These are phyloP conservation scores for Caenorhabditis tropicalis DNA, from an alignment of 1,140 invertebrate genomes.

Conservation along the genomic window DNA sequence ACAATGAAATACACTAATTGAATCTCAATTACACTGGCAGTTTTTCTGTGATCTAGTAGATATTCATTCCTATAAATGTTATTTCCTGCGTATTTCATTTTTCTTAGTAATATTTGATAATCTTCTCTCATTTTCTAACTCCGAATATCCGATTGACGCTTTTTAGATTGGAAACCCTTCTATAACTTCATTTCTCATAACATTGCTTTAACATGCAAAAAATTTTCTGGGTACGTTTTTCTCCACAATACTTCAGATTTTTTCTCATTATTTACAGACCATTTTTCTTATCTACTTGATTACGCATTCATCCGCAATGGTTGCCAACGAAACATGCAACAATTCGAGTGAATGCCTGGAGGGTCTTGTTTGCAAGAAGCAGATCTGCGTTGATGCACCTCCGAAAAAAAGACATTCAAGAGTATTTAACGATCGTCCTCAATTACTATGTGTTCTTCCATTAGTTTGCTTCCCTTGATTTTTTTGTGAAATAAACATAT, in stretches of 20 bases:
- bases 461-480: neutral
- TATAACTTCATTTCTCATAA: neutral
- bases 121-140: neutral
- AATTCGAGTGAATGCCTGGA: neutral
- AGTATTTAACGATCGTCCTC: neutral
- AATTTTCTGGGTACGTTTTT: neutral
- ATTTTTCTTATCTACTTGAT: neutral
- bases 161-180: neutral
- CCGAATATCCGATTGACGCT: neutral
- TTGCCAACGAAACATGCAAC: neutral
- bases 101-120: neutral
- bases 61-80: too few relatives aligned
- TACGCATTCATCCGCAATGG: neutral
- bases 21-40: too few relatives aligned
- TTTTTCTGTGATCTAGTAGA: too few relatives aligned
- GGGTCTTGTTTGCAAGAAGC: neutral
- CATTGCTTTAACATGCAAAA: neutral
- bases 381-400: neutral
- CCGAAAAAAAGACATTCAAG: neutral
- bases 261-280: neutral
- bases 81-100: neutral
- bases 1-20: too few relatives aligned
- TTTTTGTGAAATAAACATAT: neutral
- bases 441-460: neutral
- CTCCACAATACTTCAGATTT: neutral